A percentile compares a stretch with the other conserved stretches of the same genome.
These are phyloP conservation scores for Polypedilum vanderplanki DNA, from an alignment of 1,140 invertebrate species.

Conservation along the genomic window DNA sequence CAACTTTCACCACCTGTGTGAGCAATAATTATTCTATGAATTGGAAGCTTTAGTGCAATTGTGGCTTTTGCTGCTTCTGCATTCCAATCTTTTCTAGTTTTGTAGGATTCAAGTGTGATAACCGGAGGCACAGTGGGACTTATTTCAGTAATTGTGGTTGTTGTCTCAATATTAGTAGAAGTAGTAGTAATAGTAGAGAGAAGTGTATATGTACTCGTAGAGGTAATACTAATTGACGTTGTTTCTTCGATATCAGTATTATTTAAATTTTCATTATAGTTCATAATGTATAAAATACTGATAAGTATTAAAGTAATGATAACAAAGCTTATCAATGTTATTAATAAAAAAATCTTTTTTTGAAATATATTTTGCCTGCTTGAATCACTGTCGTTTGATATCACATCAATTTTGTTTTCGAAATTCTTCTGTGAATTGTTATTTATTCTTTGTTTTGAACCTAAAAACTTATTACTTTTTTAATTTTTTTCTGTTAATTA, in stretches of 20 bases:
- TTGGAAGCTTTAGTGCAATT: not conserved
- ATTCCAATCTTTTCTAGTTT: not conserved
- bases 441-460: no score
- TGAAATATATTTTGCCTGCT: not conserved
- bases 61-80: not conserved
- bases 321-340: not conserved
- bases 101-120: not conserved
- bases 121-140: not conserved
- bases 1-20: not conserved
- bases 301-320: not conserved
- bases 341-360: not conserved
- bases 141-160: not conserved
- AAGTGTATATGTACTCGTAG: not conserved
- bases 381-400: not conserved
- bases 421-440: no score
- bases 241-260: not conserved
- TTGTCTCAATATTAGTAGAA: not conserved
- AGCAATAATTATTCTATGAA: not conserved
- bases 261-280: not conserved
- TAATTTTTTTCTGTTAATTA: no score
- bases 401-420: no score
- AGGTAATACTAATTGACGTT: not conserved
- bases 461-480: no score
- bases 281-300: not conserved
- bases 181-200: not conserved